Conservation (phyloP, 2,888 invertebrate species). For the Coenonympha glycerion region DNA sequence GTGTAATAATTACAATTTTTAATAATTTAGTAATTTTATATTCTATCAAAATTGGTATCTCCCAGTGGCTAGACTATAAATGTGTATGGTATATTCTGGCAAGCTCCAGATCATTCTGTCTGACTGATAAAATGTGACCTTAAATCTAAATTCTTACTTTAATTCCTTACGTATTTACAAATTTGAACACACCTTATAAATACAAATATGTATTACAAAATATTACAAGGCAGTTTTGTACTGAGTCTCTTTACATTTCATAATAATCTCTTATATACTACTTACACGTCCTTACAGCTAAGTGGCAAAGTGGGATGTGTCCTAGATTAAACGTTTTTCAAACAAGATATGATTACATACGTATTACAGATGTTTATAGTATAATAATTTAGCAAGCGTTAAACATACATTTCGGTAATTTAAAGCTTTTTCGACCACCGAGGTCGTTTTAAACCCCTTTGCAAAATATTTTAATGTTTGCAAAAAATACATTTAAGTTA, state of each 20-base stretch:
- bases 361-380: conserved; percentile 19
- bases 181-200: conserved; percentile 45
- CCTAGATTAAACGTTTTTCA: conserved; percentile 39
- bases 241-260: conserved; percentile 36
- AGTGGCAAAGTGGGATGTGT: conserved; percentile 69
- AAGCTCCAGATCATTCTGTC: neutral
- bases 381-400: conserved; percentile 20
- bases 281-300: conserved; percentile 35
- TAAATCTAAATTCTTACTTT: conserved; percentile 7
- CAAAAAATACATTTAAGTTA: conserved; percentile 40
- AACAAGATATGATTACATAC: conserved; percentile 33
- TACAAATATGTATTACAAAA: conserved; percentile 42
- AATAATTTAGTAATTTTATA: no score
- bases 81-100: neutral
- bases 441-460: conserved; percentile 32
- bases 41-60: no score
- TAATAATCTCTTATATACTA: conserved; percentile 33
- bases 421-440: conserved; percentile 47
- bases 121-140: neutral
- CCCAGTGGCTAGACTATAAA: neutral
- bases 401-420: conserved; percentile 38
- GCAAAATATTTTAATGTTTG: conserved; percentile 15
- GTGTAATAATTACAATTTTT: no score
- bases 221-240: conserved; percentile 47
- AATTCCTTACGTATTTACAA: conserved; percentile 45